These are phyloP conservation scores for Archips crataeganus DNA, from an alignment of 2,888 invertebrate species.

Conservation along the genomic window DNA sequence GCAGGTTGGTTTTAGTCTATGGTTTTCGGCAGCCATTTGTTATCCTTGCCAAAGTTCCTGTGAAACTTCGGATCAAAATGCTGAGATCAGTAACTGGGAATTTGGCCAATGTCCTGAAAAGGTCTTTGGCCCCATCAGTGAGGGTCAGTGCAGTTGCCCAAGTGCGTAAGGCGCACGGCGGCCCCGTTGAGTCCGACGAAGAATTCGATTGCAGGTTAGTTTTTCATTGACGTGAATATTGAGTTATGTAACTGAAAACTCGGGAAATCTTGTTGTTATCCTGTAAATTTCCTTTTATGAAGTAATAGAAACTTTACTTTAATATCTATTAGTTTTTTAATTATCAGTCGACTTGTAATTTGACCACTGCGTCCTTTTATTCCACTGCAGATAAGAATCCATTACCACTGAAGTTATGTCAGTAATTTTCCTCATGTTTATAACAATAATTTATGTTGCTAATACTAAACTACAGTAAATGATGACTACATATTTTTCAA, in stretches of 20 bases:
- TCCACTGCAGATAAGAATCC: conserved; percentile 19
- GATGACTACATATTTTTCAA: too few species aligned
- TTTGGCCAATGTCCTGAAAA: conserved; percentile 72
- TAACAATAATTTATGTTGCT: neutral
- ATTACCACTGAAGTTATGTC: conserved; percentile 20
- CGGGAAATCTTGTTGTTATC: conserved; percentile 19
- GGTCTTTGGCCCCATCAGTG: conserved; percentile 68
- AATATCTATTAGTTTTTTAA: neutral
- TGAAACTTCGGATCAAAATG: conserved; percentile 73
- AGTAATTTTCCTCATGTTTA: conserved; percentile 32
- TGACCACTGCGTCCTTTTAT: neutral
- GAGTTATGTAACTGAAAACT: conserved; percentile 82
- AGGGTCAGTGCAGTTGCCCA: conserved; percentile 68
- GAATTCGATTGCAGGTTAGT: conserved; percentile 92
- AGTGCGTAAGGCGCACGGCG: conserved; percentile 74
- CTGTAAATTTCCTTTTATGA: neutral
- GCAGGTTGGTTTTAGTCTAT: conserved; percentile 57
- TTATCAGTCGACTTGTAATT: neutral
- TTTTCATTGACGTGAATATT: conserved; percentile 53
- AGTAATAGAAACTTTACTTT: neutral
- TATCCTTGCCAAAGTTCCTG: conserved; percentile 68
- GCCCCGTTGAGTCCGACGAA: conserved; percentile 90
- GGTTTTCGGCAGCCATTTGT: conserved; percentile 77
- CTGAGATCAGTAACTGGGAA: conserved; percentile 77
- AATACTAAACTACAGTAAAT: neutral